Evolutionary conservation across 2,888 invertebrate genomes (phyloP).

Genomic region (Harmothoe impar): DNA sequence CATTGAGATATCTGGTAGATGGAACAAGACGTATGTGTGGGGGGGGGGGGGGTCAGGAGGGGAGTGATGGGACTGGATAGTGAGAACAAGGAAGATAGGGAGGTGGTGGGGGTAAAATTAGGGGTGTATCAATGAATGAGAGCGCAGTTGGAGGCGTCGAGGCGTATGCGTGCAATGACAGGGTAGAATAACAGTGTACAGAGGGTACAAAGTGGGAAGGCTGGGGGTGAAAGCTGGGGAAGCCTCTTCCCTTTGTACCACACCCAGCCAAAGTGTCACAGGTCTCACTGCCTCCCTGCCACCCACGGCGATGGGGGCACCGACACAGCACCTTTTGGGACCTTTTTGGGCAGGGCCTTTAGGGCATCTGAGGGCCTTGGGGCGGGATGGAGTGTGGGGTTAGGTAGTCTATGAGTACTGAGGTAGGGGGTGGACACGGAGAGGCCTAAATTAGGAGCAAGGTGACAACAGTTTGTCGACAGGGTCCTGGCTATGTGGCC

Average conservation of each 20-base stretch:
- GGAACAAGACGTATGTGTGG: no score
- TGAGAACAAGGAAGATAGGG: not conserved
- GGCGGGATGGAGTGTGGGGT: not conserved
- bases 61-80: not conserved
- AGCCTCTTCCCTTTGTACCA: not conserved
- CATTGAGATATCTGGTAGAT: no score
- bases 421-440: constrained; percentile 29
- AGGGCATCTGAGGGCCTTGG: constrained; percentile 1
- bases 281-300: not conserved
- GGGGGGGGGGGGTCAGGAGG: not conserved
- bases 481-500: not conserved
- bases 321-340: not conserved
- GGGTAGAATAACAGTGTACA: constrained; percentile 53
- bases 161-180: constrained; percentile 49
- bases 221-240: not conserved
- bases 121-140: constrained; percentile 7
- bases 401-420: not conserved
- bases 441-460: constrained; percentile 36
- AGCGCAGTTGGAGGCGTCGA: constrained; percentile 5
- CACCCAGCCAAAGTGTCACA: not conserved
- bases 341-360: not conserved
- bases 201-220: constrained; percentile 38
- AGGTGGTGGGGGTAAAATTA: not conserved
- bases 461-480: constrained; percentile 40
- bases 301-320: not conserved